These are phyloP conservation scores for Penelope pileata DNA, from an alignment of 2,113 vertebrate species.

Conservation along the genomic window DNA sequence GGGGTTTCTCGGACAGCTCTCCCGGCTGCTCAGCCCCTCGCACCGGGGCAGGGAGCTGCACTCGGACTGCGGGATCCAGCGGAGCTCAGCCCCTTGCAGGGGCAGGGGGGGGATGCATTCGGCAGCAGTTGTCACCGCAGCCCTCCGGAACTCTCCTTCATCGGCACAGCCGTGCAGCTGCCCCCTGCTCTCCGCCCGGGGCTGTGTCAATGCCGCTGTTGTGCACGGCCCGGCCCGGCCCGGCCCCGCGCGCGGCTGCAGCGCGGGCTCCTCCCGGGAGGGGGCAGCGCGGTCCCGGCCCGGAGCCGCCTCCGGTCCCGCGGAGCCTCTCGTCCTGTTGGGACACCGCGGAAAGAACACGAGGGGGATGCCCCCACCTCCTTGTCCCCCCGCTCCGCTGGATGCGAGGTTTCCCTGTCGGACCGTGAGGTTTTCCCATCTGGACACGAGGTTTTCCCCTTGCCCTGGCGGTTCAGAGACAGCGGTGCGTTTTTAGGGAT, in stretches of 20 bases:
- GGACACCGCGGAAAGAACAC: no score
- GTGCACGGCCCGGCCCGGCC: background rate
- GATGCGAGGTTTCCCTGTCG: no score
- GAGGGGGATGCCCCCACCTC: no score
- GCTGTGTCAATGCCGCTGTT: background rate
- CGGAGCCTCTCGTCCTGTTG: no score
- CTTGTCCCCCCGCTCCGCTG: no score
- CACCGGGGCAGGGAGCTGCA: fast-evolving
- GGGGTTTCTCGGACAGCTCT: no score
- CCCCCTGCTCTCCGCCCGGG: background rate
- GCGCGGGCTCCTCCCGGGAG: background rate
- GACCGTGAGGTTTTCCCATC: no score
- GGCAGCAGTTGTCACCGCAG: background rate
- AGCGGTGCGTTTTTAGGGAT: background rate
- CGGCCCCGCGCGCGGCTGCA: background rate
- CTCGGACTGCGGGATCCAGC: background rate
- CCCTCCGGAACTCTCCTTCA: background rate
- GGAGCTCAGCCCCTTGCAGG: background rate
- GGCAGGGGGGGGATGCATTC: background rate
- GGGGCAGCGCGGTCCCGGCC: conserved; percentile 22
- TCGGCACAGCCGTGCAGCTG: background rate
- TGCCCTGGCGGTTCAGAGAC: background rate
- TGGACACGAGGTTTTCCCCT: background rate
- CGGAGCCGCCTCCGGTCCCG: no score
- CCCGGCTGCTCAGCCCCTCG: background rate